Evolutionary conservation across 2,113 vertebrate species (phyloP).

Genomic region (Leptobrachium ailaonicum): DNA sequence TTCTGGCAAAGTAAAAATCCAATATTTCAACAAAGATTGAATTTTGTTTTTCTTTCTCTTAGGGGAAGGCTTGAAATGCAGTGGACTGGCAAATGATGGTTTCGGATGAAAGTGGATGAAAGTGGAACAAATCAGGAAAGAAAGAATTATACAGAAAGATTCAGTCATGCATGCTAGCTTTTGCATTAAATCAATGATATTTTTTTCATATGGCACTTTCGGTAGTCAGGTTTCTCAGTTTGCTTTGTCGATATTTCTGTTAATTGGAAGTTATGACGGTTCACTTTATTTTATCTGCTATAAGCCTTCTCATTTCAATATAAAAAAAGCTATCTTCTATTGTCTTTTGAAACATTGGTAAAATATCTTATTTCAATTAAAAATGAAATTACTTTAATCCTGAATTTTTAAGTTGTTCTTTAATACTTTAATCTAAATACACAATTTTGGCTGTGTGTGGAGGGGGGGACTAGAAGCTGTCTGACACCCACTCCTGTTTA

Average conservation of each 20-base stretch:
- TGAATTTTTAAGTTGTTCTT: background rate
- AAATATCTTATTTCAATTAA: background rate
- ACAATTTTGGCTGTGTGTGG: too few species aligned
- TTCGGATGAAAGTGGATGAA: background rate
- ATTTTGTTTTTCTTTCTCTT: constrained; percentile 4
- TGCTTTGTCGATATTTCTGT: constrained; percentile 14
- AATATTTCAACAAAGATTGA: constrained; percentile 15
- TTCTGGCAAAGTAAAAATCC: background rate
- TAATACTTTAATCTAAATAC: background rate
- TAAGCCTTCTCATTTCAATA: background rate
- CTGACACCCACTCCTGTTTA: too few species aligned
- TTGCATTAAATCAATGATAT: constrained; percentile 19
- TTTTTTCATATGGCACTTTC: constrained; percentile 4
- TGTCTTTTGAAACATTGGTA: too few species aligned
- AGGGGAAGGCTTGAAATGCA: constrained; percentile 1
- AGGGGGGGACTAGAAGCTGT: too few species aligned
- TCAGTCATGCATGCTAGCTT: constrained; percentile 9
- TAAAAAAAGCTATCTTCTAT: too few species aligned
- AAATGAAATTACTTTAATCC: background rate
- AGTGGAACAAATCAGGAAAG: constrained; percentile 23
- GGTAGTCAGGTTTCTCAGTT: background rate
- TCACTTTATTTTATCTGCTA: background rate
- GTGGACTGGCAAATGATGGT: constrained; percentile 13
- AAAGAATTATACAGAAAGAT: constrained; percentile 28
- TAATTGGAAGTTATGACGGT: background rate